phyloP scores from a whole-genome alignment of 1,140 invertebrate genomes.

The Macrobrachium rosenbergii region DNA sequence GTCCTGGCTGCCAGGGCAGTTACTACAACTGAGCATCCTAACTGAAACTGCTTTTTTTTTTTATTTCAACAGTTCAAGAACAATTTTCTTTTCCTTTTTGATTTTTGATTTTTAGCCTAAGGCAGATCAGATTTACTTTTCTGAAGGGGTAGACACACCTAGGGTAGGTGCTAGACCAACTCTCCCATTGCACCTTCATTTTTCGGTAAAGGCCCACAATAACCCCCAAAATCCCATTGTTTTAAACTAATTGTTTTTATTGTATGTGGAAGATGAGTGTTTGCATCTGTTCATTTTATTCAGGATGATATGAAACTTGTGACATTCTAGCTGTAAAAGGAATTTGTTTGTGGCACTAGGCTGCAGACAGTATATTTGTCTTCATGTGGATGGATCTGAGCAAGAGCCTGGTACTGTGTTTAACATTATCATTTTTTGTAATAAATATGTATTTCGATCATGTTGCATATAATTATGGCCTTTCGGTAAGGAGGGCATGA shows the following conservation, averaged over 20 bases:
- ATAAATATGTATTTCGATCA: conserved; percentile 67
- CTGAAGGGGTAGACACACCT: conserved; percentile 61
- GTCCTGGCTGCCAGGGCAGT: conserved; percentile 58
- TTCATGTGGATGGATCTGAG: conserved; percentile 62
- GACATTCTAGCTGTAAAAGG: conserved; percentile 57
- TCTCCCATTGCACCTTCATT: conserved; percentile 63
- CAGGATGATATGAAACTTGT: conserved; percentile 61
- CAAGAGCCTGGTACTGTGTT: conserved; percentile 66
- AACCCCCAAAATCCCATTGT: conserved; percentile 58
- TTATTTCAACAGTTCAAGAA: neutral
- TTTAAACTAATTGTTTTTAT: conserved; percentile 61
- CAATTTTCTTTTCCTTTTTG: neutral
- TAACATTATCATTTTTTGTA: conserved; percentile 67
- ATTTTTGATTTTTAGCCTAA: conserved; percentile 28
- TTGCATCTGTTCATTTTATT: conserved; percentile 60
- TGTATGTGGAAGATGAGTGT: conserved; percentile 64
- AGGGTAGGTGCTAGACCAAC: conserved; percentile 62
- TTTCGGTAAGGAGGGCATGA: conserved; percentile 55
- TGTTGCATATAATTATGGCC: conserved; percentile 62
- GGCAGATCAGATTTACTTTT: conserved; percentile 45
- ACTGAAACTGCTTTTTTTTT: neutral
- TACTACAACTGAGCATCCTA: conserved; percentile 20
- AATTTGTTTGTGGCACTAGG: conserved; percentile 53
- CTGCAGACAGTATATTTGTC: conserved; percentile 61
- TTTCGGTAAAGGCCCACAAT: conserved; percentile 56